Evolutionary conservation across 2,888 invertebrate species (phyloP).

Genomic region (Myopa tessellatipennis): DNA sequence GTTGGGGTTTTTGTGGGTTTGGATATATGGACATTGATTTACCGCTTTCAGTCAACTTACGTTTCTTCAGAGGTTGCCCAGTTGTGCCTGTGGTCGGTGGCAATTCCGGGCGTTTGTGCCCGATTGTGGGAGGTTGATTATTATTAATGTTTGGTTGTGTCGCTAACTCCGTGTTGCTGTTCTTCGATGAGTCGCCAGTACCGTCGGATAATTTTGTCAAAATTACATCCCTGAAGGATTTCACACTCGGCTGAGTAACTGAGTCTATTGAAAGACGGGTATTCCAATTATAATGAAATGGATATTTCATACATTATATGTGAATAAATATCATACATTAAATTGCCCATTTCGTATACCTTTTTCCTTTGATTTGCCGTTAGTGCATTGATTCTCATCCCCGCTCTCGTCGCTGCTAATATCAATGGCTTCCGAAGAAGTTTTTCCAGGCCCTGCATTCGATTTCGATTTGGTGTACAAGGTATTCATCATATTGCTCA

Average conservation of each 20-base stretch:
- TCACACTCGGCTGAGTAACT: conserved; percentile 29
- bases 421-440: conserved; percentile 75
- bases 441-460: conserved; percentile 38
- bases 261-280: conserved; percentile 12
- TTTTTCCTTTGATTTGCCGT: conserved; percentile 69
- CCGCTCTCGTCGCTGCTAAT: conserved; percentile 81
- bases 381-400: conserved; percentile 67
- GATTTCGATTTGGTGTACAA: conserved; percentile 69
- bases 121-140: conserved; percentile 23
- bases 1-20: conserved; percentile 40
- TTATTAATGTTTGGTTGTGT: conserved; percentile 52
- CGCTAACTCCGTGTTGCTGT: background rate
- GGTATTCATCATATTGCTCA: conserved; percentile 67
- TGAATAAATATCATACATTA: no score
- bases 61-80: conserved; percentile 59
- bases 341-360: conserved; percentile 51
- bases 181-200: background rate
- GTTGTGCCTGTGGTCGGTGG: conserved; percentile 58
- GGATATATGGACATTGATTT: conserved; percentile 49
- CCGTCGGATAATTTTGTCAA: conserved; percentile 57
- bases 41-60: conserved; percentile 51
- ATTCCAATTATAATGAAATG: conserved; percentile 11
- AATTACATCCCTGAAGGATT: conserved; percentile 45
- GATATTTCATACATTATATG: background rate
- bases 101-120: conserved; percentile 48